phyloP scores from a whole-genome alignment of 1,140 invertebrate species.

The Apis mellifera region DNA sequence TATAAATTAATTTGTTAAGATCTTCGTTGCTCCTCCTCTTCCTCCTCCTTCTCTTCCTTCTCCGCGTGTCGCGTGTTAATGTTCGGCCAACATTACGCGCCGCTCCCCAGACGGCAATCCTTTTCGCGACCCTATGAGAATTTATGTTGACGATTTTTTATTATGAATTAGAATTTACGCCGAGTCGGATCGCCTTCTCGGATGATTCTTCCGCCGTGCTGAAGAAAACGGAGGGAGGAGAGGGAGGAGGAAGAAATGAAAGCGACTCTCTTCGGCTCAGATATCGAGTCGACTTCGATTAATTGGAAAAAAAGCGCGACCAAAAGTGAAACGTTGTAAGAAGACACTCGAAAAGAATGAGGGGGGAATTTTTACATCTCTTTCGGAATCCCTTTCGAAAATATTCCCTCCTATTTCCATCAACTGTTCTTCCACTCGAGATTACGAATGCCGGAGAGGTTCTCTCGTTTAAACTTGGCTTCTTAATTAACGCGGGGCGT shows the following conservation, averaged over 20 bases:
- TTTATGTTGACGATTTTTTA: conserved; percentile 61
- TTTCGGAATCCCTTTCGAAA: not conserved
- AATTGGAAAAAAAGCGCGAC: not conserved
- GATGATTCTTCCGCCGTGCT: not conserved
- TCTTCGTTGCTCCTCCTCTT: conserved; percentile 15
- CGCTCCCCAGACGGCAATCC: conserved; percentile 36
- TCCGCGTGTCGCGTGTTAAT: conserved; percentile 43
- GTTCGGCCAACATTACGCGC: conserved; percentile 44
- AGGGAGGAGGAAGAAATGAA: not conserved
- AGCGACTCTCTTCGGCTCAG: conserved; percentile 1
- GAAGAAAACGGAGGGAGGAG: not conserved
- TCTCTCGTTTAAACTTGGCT: conserved; percentile 58
- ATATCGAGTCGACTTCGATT: conserved; percentile 19
- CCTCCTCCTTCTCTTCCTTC: not conserved
- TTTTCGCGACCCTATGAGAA: conserved; percentile 50
- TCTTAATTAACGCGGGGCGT: conserved; percentile 52
- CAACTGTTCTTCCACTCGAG: not conserved
- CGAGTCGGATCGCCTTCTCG: not conserved
- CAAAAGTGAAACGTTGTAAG: not conserved
- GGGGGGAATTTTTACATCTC: not conserved
- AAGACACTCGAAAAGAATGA: not conserved
- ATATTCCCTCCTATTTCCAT: too few relatives aligned
- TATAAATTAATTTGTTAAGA: conserved; percentile 66
- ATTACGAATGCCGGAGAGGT: conserved; percentile 51
- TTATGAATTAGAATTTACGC: conserved; percentile 60